These are phyloP conservation scores for Lanius collurio DNA, from an alignment of 2,113 vertebrate genomes.

Conservation along the genomic window DNA sequence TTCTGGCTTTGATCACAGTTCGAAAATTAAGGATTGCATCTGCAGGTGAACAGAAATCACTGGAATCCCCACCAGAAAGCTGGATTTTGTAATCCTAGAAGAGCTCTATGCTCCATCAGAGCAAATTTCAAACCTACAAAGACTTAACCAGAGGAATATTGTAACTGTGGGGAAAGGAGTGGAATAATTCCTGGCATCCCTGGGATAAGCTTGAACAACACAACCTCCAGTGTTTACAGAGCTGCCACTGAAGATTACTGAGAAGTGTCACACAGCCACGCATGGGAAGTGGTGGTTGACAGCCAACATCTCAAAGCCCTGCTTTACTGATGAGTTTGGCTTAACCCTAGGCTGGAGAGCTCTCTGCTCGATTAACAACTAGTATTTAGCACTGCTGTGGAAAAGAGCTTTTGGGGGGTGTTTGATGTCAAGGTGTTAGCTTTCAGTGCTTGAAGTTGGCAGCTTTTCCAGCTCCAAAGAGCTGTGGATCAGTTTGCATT, in stretches of 20 bases:
- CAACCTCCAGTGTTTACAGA: not conserved
- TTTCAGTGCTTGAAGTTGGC: not conserved
- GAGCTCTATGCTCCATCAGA: not conserved
- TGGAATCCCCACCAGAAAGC: not conserved
- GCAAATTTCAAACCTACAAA: not conserved
- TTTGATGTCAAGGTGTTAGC: not conserved
- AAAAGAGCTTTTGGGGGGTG: not conserved
- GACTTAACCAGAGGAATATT: not conserved
- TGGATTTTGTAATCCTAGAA: not conserved
- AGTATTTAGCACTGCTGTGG: not conserved
- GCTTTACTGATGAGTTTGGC: not conserved
- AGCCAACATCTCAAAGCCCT: not conserved
- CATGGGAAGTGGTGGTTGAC: not conserved
- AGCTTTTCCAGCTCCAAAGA: not conserved
- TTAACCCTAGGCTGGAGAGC: not conserved
- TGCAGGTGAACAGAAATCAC: not conserved
- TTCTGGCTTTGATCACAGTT: not conserved
- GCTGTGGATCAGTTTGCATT: not conserved
- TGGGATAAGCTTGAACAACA: not conserved
- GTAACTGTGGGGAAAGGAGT: not conserved
- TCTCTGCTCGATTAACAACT: not conserved
- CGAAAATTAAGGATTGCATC: not conserved
- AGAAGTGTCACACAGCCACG: rapidly evolving
- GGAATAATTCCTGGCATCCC: not conserved
- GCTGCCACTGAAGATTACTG: not conserved